phyloP scores from a whole-genome alignment of 2,888 invertebrate species.

The Onthophagus sagittarius region DNA sequence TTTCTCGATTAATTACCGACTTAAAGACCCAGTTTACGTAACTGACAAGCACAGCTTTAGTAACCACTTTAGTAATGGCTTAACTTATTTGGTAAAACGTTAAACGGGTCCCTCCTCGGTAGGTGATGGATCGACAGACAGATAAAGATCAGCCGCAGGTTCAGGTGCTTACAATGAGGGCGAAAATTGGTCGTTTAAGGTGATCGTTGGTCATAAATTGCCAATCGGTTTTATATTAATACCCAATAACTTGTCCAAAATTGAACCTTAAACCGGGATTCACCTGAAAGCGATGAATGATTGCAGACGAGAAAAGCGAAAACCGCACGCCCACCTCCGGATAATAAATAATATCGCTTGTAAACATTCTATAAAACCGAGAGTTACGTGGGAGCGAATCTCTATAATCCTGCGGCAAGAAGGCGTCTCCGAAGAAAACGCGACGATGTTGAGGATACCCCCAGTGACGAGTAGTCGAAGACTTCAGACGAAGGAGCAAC shows the following conservation, averaged over 20 bases:
- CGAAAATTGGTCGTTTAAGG: not conserved
- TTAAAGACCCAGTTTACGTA: slow-evolving; percentile 15
- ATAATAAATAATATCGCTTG: not conserved
- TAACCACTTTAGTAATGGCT: not conserved
- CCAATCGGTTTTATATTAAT: not conserved
- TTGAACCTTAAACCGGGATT: not conserved
- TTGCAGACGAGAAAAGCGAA: not conserved
- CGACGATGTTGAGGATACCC: not conserved
- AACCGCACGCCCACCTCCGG: not conserved
- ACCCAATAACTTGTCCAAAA: not conserved
- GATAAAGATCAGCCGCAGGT: not conserved
- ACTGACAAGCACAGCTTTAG: not conserved
- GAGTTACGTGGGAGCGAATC: not conserved
- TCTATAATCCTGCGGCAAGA: not conserved
- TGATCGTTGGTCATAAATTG: not conserved
- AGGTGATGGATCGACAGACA: not conserved
- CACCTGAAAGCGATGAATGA: not conserved
- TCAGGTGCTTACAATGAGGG: not conserved
- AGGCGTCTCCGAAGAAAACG: not conserved
- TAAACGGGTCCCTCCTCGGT: not conserved
- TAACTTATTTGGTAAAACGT: not conserved
- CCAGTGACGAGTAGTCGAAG: not conserved
- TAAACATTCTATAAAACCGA: not conserved
- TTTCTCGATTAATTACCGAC: not conserved
- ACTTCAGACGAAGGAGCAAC: not conserved